Base-by-base conservation (phyloP, 2,888 invertebrate species). In the Drosophila aldrichi region DNA sequence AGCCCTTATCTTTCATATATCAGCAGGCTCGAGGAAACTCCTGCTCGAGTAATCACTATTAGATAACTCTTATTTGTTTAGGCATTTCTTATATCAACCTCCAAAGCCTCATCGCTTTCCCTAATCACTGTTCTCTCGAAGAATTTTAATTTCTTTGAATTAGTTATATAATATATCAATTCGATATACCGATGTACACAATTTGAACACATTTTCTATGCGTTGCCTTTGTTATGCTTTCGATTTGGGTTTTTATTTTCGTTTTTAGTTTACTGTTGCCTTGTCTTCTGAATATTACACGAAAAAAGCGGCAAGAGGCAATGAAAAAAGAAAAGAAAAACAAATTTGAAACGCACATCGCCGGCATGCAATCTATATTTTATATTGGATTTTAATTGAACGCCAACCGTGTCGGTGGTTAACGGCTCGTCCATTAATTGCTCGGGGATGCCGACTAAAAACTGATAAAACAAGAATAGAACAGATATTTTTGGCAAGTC, bases 301-400 rank as follows among this genome's bases (percentile, higher is more conserved):
- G 29, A 34, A 18, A 51, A 9, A 14, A 20, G 20, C 3, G 3
- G 7, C 16, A 32, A 51, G 36, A 22, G 12, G 9, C 4, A 52
- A n/a, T 16, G 20, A 38, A 22, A 22, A 25, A 25, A 25, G 5
- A 25, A 25, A 25, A 4, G 3, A 25, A 25, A 25, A 36, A n/a
- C 20, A 14, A 68, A 60, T 51, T 55, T 36, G 43, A 66, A 49
- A 54, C 52, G 40, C 43, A 44, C 56, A 63, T 60, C 46, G 61
- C 36, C 36, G 58, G 66, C 49, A 32, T 51, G 32, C 68, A 62
- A 71, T 81, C 52, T 66, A 69, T 64, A 69, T 65, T 78, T 70
- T 76, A 57, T 63, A 87, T 81, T 66, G 66, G 46, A 74, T 79
- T 87, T 78, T 68, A 81, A 81, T 83, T 68, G 66, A 75, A 68